Evolutionary conservation across 2,888 invertebrate genomes (phyloP), one percentile per base, ranked within the genome.

Genomic region (Punctoribates punctum): DNA sequence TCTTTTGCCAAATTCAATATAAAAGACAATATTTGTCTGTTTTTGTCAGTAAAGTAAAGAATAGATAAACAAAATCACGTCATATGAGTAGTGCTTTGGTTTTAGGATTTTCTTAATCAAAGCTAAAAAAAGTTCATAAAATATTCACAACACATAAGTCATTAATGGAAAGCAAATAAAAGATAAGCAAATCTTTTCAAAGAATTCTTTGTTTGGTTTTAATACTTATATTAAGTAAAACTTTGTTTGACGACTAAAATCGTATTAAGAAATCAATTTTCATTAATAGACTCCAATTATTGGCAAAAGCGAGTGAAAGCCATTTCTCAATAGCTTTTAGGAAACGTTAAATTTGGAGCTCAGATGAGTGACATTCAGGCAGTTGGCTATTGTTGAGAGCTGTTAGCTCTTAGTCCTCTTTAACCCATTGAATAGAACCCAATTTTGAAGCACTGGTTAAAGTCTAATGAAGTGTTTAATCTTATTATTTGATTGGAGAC

Each of bases 111-210:
- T 54, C 54, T 54, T 54, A 48, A 17, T 54, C 54, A 54, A 54
- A 54, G 34, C 34, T n/a, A 48, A 54, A 54, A 54, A 54, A 54
- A n/a, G n/a, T 54, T 17, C 8, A 54, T 54, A 17, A 54, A 20
- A n/a, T 54, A 54, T 54, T 54, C 54, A 54, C 5, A 54, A n/a
- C 54, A 54, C 54, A 54, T 20, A 54, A 54, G 54, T 54, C 54
- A 54, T 54, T 54, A 54, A 54, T 54, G 20, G n/a, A 54, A 20
- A 54, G 54, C 54, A 54, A 54, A 54, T 54, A 54, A 20, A 54
- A 54, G 34, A 34, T 34, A 34, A 34, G 34, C 8, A 34, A 34
- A 34, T 34, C 48, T 48, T 48, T 17, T 48, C 48, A 15, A 15
- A 17, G 17, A 48, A 48, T 48, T 48, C 48, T 48, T 48, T 48